Conservation (phyloP, 2,888 invertebrate species). For the Scotopteryx bipunctaria region DNA sequence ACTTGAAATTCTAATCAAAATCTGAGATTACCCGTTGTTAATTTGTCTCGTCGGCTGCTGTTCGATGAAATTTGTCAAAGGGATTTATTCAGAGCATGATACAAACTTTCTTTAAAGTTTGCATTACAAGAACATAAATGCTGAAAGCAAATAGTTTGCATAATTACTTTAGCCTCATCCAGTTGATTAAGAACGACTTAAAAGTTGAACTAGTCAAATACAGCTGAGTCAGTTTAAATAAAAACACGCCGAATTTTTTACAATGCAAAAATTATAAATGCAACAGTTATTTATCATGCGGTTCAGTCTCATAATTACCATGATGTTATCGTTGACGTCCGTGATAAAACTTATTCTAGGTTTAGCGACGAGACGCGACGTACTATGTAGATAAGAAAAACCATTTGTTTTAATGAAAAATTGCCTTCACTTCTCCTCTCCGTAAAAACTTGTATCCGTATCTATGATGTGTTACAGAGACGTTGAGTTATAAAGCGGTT, state of each 20-base stretch:
- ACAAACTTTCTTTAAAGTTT: constrained; percentile 29
- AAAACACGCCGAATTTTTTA: no score
- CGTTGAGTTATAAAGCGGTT: constrained; percentile 43
- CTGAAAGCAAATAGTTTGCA: constrained; percentile 26
- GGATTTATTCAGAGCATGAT: constrained; percentile 32
- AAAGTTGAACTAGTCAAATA: no score
- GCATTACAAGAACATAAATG: constrained; percentile 21
- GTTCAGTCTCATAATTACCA: constrained; percentile 19
- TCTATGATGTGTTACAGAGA: constrained; percentile 43
- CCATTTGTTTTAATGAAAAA: constrained; percentile 65
- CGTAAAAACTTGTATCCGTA: constrained; percentile 42
- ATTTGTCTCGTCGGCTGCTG: constrained; percentile 29
- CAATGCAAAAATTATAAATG: neutral
- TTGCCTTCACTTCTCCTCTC: constrained; percentile 46
- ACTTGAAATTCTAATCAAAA: constrained; percentile 26
- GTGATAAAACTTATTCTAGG: constrained; percentile 30
- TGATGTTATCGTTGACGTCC: constrained; percentile 25
- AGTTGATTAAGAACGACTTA: neutral
- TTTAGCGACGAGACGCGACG: constrained; percentile 40
- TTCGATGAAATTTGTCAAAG: constrained; percentile 37
- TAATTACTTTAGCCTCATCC: constrained; percentile 1
- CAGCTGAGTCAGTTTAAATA: no score
- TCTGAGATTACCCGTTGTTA: constrained; percentile 32
- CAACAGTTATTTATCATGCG: neutral
- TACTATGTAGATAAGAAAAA: constrained; percentile 56